phyloP scores from a whole-genome alignment of 2,113 vertebrate genomes.

The Columbina picui region DNA sequence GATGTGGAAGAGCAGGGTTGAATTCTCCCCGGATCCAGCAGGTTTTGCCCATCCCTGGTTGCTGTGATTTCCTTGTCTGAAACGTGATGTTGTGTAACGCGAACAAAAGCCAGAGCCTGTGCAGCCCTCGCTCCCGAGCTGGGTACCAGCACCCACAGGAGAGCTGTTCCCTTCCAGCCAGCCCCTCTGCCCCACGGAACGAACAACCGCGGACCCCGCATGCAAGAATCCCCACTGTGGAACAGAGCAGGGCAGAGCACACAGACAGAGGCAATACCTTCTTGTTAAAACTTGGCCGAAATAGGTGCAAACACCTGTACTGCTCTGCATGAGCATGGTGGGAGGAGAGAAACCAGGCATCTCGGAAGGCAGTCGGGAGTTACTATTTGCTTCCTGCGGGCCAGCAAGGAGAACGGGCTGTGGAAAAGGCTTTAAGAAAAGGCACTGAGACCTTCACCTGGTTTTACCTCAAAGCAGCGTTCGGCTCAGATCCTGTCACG shows the following conservation, averaged over 20 bases:
- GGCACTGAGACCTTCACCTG: conserved; percentile 28
- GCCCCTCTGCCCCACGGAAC: background rate
- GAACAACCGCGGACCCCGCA: accelerated
- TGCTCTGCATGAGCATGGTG: background rate
- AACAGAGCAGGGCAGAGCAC: background rate
- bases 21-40: background rate
- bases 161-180: background rate
- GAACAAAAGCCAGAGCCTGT: background rate
- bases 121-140: background rate
- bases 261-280: background rate
- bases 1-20: background rate
- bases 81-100: background rate
- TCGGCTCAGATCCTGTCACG: background rate
- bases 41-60: background rate
- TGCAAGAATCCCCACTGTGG: accelerated
- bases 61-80: background rate
- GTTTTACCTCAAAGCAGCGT: background rate
- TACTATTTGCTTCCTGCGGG: background rate
- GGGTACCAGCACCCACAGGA: background rate
- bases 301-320: accelerated
- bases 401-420: accelerated
- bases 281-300: background rate
- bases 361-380: background rate
- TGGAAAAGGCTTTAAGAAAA: background rate
- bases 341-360: background rate